Evolutionary conservation across 1,140 invertebrate genomes (phyloP).

Genomic region (Trachelipus rathkii): DNA sequence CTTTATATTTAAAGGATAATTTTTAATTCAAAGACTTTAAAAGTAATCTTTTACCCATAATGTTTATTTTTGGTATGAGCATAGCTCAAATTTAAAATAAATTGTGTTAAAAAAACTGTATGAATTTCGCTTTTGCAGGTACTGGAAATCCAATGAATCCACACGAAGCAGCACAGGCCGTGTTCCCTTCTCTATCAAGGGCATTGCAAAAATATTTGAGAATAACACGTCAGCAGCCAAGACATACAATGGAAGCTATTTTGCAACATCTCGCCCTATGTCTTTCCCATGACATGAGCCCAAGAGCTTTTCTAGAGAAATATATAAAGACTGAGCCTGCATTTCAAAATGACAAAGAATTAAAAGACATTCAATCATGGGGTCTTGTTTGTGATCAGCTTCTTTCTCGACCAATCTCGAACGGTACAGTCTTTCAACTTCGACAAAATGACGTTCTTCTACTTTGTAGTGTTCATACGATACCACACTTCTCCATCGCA

Average conservation of each 20-base stretch:
- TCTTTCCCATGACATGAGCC: constrained; percentile 86
- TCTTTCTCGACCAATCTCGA: constrained; percentile 70
- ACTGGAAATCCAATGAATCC: constrained; percentile 70
- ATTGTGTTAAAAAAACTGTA: too few species aligned
- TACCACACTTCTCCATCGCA: constrained; percentile 89
- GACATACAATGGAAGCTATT: constrained; percentile 90
- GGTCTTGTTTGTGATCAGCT: constrained; percentile 86
- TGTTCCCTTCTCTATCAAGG: constrained; percentile 91
- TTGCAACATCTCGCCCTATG: constrained; percentile 80
- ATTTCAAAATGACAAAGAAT: constrained; percentile 59
- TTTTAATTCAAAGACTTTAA: too few species aligned
- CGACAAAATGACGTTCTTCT: constrained; percentile 89
- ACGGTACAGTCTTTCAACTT: constrained; percentile 80
- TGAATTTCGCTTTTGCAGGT: constrained; percentile 21
- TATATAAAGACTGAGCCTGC: constrained; percentile 75
- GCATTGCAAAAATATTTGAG: constrained; percentile 93
- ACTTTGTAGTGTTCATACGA: constrained; percentile 72
- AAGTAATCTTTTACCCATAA: too few species aligned
- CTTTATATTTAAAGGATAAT: too few species aligned
- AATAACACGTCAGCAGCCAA: constrained; percentile 88
- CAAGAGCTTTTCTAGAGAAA: constrained; percentile 84
- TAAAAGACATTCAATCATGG: constrained; percentile 77
- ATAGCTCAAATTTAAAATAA: too few species aligned
- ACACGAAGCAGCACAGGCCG: constrained; percentile 90
- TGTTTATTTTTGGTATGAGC: too few species aligned